Evolutionary conservation across 2,797 vertebrate species (phyloP).

Genomic region (Eremophila alpestris): DNA sequence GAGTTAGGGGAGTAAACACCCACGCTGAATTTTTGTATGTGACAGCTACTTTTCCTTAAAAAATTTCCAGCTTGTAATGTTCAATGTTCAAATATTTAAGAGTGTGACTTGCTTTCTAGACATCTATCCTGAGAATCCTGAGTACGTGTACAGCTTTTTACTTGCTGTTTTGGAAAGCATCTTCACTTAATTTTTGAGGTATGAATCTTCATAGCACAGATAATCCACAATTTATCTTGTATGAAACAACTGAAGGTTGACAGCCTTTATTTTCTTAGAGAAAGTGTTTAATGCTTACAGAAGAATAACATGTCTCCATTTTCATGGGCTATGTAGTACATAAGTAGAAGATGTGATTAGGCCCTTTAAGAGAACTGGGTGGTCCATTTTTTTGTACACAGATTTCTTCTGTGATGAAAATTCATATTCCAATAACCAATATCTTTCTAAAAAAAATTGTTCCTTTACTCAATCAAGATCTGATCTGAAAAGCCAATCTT

Average conservation of each 20-base stretch:
- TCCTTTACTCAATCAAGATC: not conserved
- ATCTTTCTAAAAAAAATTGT: not conserved
- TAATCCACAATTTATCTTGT: not conserved
- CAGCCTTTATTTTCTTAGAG: not conserved
- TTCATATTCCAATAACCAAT: not conserved
- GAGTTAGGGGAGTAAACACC: not conserved
- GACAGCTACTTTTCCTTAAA: not conserved
- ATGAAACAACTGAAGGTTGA: not conserved
- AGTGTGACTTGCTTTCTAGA: not conserved
- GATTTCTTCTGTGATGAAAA: not conserved
- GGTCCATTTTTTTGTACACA: not conserved
- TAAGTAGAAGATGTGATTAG: not conserved
- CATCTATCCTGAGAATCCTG: not conserved
- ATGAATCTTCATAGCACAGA: not conserved
- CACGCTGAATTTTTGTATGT: not conserved
- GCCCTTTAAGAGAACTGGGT: not conserved
- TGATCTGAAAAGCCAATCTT: not conserved
- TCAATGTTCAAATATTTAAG: conserved; percentile 7
- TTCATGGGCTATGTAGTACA: not conserved
- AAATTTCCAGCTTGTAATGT: not conserved
- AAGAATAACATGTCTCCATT: not conserved
- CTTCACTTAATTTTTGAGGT: not conserved
- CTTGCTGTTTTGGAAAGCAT: not conserved
- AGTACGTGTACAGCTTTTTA: not conserved
- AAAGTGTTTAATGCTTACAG: not conserved